phyloP scores from a whole-genome alignment of 2,797 vertebrate genomes.

The Scolopax rusticola region DNA sequence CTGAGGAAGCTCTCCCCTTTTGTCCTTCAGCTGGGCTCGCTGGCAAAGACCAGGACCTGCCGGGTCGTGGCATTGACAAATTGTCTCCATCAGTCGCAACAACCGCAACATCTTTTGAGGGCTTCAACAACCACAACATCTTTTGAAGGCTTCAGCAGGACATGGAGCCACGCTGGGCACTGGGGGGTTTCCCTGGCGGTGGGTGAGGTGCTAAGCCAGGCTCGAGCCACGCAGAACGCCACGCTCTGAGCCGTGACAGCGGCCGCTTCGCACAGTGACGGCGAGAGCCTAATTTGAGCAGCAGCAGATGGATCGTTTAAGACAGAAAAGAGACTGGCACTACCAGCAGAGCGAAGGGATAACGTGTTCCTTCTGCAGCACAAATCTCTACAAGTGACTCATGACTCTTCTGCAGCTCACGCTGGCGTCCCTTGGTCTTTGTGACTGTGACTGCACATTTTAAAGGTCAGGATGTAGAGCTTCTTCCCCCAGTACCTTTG shows the following conservation, averaged over 20 bases:
- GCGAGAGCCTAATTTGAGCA: conserved; percentile 58
- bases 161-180: rapidly evolving
- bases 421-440: conserved; percentile 38
- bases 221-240: rapidly evolving
- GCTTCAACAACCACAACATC: neutral
- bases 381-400: conserved; percentile 61
- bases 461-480: conserved; percentile 27
- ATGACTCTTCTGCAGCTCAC: conserved; percentile 39
- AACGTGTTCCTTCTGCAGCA: conserved; percentile 53
- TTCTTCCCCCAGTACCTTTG: neutral
- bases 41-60: neutral
- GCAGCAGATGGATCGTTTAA: conserved; percentile 66
- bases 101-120: neutral
- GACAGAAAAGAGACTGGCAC: conserved; percentile 64
- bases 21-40: neutral
- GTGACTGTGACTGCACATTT: conserved; percentile 16
- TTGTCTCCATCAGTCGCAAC: neutral
- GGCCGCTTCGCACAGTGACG: neutral
- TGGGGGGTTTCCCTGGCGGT: neutral
- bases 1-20: neutral
- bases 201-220: neutral
- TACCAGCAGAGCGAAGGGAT: conserved; percentile 60
- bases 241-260: rapidly evolving
- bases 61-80: neutral
- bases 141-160: neutral